Base-by-base conservation (phyloP, 2,888 invertebrate genomes). In the Drosophila gaucha region DNA sequence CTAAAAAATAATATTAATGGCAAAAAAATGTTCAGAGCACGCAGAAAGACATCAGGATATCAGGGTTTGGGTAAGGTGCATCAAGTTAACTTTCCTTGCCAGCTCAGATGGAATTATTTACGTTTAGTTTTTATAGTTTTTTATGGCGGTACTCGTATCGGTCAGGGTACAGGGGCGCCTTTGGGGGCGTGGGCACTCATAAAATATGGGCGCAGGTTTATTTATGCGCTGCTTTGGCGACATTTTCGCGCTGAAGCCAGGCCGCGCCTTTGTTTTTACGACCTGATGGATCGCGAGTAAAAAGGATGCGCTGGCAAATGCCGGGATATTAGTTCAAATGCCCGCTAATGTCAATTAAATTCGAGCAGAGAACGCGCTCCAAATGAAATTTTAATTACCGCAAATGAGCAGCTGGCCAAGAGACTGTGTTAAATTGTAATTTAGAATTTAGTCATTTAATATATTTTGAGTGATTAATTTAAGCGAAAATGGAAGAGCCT, bases 51-150 rank as follows among this genome's bases (percentile, higher is more conserved):
- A 52, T 36, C 33, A 2, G 16, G 28, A 12, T 16, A 5, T 3
- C 14, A 35, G 36, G 1, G 43, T n/a, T 16, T 18, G 20, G 18
- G 47, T 18, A 1, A 18, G 52, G 52, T 67, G 58, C 28, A 69
- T 63, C 58, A 63, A 68, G 85, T 85, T 82, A 54, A 65, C 65
- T 68, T 79, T 65, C 35, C 69, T 59, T 64, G 79, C 67, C 55
- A 78, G 63, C 64, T 79, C 70, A 60, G 74, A 74, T 86, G 80
- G 86, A 90, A 89, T 85, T 86, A 88, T 90, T 90, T 89, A 89
- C 88, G 89, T 89, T 88, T 87, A 88, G 89, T 86, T 89, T 90
- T 89, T 88, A 86, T 86, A 86, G 88, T 88, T 90, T 89, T 86
- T 87, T 88, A 87, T 83, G 80, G 84, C 72, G 43, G 30, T 31